These are phyloP conservation scores for Cathartes aura DNA, from an alignment of 2,113 vertebrate genomes.

Conservation along the genomic window DNA sequence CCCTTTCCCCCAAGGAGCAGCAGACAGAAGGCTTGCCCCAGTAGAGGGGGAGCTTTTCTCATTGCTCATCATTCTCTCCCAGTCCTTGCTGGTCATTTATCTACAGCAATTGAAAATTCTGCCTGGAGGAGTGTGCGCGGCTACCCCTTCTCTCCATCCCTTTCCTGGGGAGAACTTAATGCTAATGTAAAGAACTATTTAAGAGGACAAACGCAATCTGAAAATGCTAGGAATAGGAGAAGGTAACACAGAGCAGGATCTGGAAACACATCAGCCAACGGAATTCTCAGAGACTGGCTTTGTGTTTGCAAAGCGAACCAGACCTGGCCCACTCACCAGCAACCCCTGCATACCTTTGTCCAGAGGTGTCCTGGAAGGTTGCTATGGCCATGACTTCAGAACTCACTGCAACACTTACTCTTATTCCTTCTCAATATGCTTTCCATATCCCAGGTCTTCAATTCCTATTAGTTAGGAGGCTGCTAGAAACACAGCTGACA, in stretches of 20 bases:
- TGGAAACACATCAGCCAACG: neutral
- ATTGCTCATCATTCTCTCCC: neutral
- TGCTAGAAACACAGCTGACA: neutral
- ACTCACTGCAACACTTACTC: neutral
- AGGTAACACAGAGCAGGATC: neutral
- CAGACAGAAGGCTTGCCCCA: neutral
- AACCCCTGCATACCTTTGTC: neutral
- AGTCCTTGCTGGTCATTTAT: neutral
- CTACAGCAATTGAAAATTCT: neutral
- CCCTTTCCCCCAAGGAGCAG: neutral
- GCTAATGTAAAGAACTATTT: neutral
- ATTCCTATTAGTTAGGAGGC: neutral
- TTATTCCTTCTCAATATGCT: neutral
- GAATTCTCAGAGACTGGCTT: neutral
- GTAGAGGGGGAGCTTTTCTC: neutral
- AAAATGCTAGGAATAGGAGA: neutral
- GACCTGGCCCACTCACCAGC: neutral
- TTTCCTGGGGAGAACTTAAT: neutral
- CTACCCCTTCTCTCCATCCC: neutral
- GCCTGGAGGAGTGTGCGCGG: neutral
- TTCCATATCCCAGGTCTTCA: neutral
- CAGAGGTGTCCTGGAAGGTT: neutral
- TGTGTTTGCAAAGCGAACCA: neutral
- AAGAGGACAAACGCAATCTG: neutral
- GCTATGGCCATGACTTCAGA: neutral